Percentiles rank a stretch among this genome's conserved stretches.
phyloP scores from a whole-genome alignment of 2,113 vertebrate genomes.

The human (Homo sapiens) region GRCh38 chr12:67050501-67051000 shows the following conservation, averaged over 20 bases:
- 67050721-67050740: background rate
- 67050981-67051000: background rate
- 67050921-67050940: background rate
- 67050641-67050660: background rate
- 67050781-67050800: background rate
- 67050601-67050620: background rate
- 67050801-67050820: background rate
- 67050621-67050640: background rate
- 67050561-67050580: background rate
- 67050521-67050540: background rate
- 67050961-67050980: background rate
- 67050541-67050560: conserved; percentile 15
- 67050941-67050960: background rate
- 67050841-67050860: background rate
- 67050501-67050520: background rate
- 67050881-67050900: background rate
- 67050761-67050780: background rate
- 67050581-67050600: conserved; percentile 7
- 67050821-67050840: background rate
- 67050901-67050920: background rate
- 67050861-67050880: background rate
- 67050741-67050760: background rate
- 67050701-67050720: background rate
- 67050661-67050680: background rate
- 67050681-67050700: background rate